A percentile compares a stretch with the other conserved stretches of the same genome.
phyloP scores from a whole-genome alignment of 2,888 invertebrate species.

The Nematopogon swammerdamellus region DNA sequence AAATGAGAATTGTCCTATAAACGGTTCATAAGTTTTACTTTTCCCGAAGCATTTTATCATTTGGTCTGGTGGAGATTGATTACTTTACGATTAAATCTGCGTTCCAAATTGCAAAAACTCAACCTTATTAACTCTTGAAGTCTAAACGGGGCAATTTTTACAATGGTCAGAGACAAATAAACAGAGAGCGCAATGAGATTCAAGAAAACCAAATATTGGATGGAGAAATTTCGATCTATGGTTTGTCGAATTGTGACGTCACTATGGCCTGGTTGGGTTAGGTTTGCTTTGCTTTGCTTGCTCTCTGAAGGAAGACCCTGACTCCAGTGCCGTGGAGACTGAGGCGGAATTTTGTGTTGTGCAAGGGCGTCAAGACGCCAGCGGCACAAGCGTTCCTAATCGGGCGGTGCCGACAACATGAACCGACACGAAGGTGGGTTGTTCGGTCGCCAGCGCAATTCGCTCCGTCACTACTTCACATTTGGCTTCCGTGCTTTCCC shows the following conservation, averaged over 20 bases:
- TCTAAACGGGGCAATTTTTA: no score
- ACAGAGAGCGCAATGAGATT: background rate
- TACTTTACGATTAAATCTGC: no score
- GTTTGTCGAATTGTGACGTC: constrained; percentile 45
- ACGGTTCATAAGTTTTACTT: no score
- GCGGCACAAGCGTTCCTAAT: background rate
- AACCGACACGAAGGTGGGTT: constrained; percentile 92
- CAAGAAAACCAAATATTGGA: background rate
- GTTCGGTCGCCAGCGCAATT: constrained; percentile 38
- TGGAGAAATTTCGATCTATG: background rate
- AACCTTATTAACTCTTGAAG: no score
- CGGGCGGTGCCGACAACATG: constrained; percentile 56
- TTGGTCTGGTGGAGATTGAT: no score
- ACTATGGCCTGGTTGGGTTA: constrained; percentile 70
- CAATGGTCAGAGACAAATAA: no score
- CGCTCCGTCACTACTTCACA: constrained; percentile 14
- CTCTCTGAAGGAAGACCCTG: background rate
- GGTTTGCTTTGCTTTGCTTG: constrained; percentile 55
- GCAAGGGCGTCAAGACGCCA: background rate
- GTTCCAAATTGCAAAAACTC: no score
- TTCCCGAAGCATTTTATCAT: no score
- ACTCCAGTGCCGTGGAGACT: background rate
- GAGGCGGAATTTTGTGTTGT: background rate
- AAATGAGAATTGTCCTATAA: no score
- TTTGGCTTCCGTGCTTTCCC: no score